Base-by-base conservation (phyloP, 2,888 invertebrate genomes). In the Neoscelio sp. region DNA sequence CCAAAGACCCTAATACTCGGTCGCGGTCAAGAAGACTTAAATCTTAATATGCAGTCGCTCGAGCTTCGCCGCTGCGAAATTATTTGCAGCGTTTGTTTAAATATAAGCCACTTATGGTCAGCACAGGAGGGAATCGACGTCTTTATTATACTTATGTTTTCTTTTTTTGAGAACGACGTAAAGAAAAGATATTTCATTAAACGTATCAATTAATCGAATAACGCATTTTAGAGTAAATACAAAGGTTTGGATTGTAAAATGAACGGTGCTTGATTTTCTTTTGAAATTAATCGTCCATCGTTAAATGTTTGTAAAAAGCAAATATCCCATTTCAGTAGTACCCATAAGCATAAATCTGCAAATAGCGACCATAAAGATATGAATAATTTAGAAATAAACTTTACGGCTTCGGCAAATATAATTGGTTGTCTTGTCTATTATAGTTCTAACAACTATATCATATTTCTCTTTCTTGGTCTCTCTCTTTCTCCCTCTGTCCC, bases 401-500 rank as follows among this genome's bases (percentile, higher is more conserved):
- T 56, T 56, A 56, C 8, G 56, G 20, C 23, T 12, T 3, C 23
- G 40, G 26, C 38, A 58, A 38, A 46, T 10, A 62, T 48, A 62
- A 48, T 48, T 46, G 38, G 15, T 20, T 7, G 33, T 30, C 46
- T 20, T 60, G 10, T 38, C 44, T 13, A 46, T 44, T 62, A 42
- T 26, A 18, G 15, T 33, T 13, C 23, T 54, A 30, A 67, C 68
- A 28, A 68, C 46, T 56, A 46, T 68, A 46, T 33, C 30, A 15
- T 12, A 35, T 56, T 56, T 50, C 46, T 56, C 26, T 10, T 4
- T 46, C 8, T 8, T 2, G 42, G 7, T 38, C 13, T 38, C 38
- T 38, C 13, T 38, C 3, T 13, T 3, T 38, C 38, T 2, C 13
- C 13, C 38, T 38, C 13, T 38, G 2, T 30, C 33, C 44, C 46